These are phyloP conservation scores for Lonchura striata DNA, from an alignment of 2,113 vertebrate species.

Conservation along the genomic window DNA sequence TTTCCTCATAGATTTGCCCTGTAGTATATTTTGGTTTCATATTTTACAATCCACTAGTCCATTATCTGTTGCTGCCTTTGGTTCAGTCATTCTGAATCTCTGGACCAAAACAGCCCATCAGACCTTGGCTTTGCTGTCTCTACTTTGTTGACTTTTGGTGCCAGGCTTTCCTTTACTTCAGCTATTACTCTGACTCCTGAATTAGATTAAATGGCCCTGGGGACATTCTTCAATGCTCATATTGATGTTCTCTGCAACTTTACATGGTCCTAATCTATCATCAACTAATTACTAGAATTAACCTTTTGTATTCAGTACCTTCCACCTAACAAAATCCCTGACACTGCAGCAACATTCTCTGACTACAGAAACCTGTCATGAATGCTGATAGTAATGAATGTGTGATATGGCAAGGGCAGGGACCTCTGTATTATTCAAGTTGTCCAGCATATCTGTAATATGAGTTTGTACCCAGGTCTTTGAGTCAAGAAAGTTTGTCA, in stretches of 20 bases:
- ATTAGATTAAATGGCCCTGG: constrained; percentile 40
- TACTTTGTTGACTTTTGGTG: constrained; percentile 29
- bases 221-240: constrained; percentile 12
- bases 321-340: constrained; percentile 31
- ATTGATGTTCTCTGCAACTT: constrained; percentile 41
- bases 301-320: constrained; percentile 44
- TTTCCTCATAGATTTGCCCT: constrained; percentile 17
- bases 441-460: not conserved
- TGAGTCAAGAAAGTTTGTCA: not conserved
- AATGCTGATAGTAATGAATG: not conserved
- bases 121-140: constrained; percentile 4
- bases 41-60: not conserved
- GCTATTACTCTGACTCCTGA: constrained; percentile 12
- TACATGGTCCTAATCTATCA: constrained; percentile 51
- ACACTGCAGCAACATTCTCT: constrained; percentile 2
- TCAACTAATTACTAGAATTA: constrained; percentile 62
- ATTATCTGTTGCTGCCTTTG: not conserved
- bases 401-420: not conserved
- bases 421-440: not conserved
- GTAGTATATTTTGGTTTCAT: constrained; percentile 2
- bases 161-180: constrained; percentile 33
- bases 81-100: constrained; percentile 3
- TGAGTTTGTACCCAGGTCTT: not conserved
- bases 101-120: not conserved
- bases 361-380: not conserved